phyloP scores from a whole-genome alignment of 2,797 vertebrate species.

The Acanthurus tractus region DNA sequence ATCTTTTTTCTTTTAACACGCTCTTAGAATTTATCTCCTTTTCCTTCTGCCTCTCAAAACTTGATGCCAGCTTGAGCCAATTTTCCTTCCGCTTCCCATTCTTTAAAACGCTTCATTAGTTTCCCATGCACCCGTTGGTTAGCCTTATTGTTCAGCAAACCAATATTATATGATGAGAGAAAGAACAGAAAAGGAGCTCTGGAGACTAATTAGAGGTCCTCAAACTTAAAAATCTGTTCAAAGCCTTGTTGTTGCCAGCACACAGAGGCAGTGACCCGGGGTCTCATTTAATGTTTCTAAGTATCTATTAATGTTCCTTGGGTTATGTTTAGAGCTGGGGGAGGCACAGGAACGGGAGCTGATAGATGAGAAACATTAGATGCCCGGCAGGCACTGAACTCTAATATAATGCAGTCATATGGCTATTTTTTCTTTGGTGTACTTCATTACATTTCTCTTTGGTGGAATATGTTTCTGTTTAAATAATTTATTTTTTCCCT shows the following conservation, averaged over 20 bases:
- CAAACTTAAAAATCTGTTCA: constrained; percentile 81
- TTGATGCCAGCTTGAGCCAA: constrained; percentile 49
- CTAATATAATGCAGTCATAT: constrained; percentile 81
- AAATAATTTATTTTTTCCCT: constrained; percentile 78
- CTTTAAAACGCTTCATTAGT: constrained; percentile 66
- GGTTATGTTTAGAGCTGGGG: constrained; percentile 82
- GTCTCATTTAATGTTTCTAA: constrained; percentile 84
- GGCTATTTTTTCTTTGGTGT: constrained; percentile 80
- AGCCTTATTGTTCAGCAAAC: constrained; percentile 67
- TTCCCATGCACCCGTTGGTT: constrained; percentile 58
- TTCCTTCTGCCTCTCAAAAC: constrained; percentile 36
- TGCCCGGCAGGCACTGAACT: constrained; percentile 89
- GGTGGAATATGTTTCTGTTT: constrained; percentile 73
- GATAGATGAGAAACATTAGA: constrained; percentile 91
- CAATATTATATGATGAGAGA: constrained; percentile 63
- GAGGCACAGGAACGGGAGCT: constrained; percentile 84
- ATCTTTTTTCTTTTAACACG: background rate
- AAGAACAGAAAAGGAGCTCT: constrained; percentile 70
- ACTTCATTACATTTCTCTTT: constrained; percentile 87
- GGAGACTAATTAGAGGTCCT: constrained; percentile 85
- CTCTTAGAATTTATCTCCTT: constrained; percentile 15
- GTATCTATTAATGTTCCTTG: constrained; percentile 83
- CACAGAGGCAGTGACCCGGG: constrained; percentile 77
- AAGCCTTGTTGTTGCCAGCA: constrained; percentile 80
- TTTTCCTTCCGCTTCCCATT: constrained; percentile 35